These are phyloP conservation scores for Plutella xylostella DNA, from an alignment of 2,888 invertebrate species.

Conservation along the genomic window DNA sequence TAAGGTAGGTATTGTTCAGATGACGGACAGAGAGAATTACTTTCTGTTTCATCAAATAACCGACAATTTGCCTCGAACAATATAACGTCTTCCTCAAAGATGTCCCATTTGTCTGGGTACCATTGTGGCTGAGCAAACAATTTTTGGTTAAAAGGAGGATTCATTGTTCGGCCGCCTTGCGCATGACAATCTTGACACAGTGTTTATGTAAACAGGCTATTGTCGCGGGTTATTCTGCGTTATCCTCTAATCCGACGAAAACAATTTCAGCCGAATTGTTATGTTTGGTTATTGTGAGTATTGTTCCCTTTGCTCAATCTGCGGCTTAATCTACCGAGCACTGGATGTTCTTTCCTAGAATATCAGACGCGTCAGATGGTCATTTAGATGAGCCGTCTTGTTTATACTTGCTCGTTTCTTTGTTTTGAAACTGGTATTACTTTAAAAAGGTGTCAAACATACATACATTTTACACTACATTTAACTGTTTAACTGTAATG, in stretches of 20 bases:
- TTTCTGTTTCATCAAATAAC: too few species aligned
- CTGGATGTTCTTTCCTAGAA: constrained; percentile 1
- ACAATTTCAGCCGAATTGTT: constrained; percentile 45
- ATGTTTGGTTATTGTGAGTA: constrained; percentile 25
- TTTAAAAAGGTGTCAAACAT: too few species aligned
- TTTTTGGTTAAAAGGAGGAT: constrained; percentile 41
- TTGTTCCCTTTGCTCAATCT: constrained; percentile 28
- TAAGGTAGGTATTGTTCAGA: too few species aligned
- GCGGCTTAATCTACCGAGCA: constrained; percentile 20
- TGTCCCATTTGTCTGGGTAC: neutral
- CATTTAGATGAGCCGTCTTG: neutral
- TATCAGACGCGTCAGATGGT: neutral
- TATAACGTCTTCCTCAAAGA: too few species aligned
- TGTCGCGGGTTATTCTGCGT: constrained; percentile 37
- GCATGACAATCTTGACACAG: constrained; percentile 56
- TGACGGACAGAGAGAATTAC: too few species aligned
- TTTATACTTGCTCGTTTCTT: neutral
- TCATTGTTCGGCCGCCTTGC: constrained; percentile 46
- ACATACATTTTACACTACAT: too few species aligned
- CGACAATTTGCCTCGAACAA: too few species aligned
- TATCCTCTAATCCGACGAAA: constrained; percentile 41
- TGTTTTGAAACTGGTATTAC: too few species aligned
- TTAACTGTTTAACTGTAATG: too few species aligned
- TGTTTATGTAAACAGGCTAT: constrained; percentile 44
- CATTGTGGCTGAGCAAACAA: constrained; percentile 45